Base-by-base conservation (phyloP, 2,888 invertebrate genomes). In the Melanchra persicariae region DNA sequence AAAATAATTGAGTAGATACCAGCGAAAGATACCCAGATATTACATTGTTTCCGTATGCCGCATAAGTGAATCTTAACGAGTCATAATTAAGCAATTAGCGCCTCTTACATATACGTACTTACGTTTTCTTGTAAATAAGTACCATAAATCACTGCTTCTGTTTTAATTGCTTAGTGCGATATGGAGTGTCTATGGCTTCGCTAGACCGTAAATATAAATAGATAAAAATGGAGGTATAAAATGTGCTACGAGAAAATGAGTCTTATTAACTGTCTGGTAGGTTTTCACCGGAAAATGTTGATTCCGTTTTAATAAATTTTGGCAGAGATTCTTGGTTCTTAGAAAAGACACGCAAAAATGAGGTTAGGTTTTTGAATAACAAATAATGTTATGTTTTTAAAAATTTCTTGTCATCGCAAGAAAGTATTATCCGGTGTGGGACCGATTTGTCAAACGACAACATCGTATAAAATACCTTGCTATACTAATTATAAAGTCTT, bases 11-110 rank as follows among this genome's bases (percentile, higher is more conserved):
- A 19, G 26, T 26, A 30, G 19, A 19, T 45, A 45, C 12, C 10
- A 59, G 37, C 6, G 30, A 58, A 40, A 24, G 0, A 60, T 49
- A 34, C 22, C 12, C 0, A 52, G 12, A 47, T 51, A 30, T 47
- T 57, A 62, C 65, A 67, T 63, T 45, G 57, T 63, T 77, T 81
- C 81, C 69, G 62, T 61, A 59, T 55, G 15, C 55, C 40, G n/a
- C 63, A 34, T 64, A 57, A 57, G 55, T 80, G 76, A 69, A 70
- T 78, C 10, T 62, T 69, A 78, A 75, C 54, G 47, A 69, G 51
- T 12, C 43, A 17, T 65, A 30, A 80, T 59, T 9, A 55, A 51
- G 45, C n/a, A 70, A 59, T 60, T 75, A 70, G 12, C 40, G 34
- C 40, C 30, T 64, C 15, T 55, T 58, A 64, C n/a, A 54, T 57